phyloP scores from a whole-genome alignment of 2,113 vertebrate species.

The Vimba vimba region DNA sequence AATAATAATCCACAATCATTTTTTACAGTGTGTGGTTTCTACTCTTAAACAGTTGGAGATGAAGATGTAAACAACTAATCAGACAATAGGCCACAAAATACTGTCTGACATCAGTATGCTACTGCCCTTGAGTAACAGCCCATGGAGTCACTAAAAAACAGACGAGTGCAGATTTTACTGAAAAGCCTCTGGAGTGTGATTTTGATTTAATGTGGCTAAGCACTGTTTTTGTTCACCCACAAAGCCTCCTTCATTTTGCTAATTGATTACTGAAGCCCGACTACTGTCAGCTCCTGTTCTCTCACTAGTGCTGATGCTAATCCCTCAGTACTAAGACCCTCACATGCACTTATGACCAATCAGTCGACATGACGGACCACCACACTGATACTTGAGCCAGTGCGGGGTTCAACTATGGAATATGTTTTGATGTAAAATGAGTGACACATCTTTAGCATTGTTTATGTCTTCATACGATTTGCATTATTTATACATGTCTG shows the following conservation, averaged over 20 bases:
- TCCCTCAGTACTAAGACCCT: constrained; percentile 34
- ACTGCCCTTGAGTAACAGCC: background rate
- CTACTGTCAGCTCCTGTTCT: constrained; percentile 51
- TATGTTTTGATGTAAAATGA: background rate
- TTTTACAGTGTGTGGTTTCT: background rate
- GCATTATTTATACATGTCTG: background rate
- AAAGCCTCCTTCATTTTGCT: constrained; percentile 34
- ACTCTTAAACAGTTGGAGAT: background rate
- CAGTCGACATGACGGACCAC: background rate
- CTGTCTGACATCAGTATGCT: constrained; percentile 30
- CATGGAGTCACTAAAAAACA: background rate
- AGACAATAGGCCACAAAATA: constrained; percentile 12
- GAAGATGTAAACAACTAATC: constrained; percentile 23
- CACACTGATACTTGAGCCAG: background rate
- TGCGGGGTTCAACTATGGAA: background rate
- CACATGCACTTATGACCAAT: background rate
- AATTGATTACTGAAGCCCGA: constrained; percentile 46
- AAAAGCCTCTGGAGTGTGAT: constrained; percentile 36
- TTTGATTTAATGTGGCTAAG: constrained; percentile 53
- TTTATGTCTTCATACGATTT: background rate
- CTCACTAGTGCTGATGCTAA: constrained; percentile 40
- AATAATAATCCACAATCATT: no score
- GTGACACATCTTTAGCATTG: background rate
- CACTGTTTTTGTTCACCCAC: constrained; percentile 51
- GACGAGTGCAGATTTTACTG: background rate